Conservation (phyloP, 1,140 invertebrate genomes). For the Nasonia giraulti region DNA sequence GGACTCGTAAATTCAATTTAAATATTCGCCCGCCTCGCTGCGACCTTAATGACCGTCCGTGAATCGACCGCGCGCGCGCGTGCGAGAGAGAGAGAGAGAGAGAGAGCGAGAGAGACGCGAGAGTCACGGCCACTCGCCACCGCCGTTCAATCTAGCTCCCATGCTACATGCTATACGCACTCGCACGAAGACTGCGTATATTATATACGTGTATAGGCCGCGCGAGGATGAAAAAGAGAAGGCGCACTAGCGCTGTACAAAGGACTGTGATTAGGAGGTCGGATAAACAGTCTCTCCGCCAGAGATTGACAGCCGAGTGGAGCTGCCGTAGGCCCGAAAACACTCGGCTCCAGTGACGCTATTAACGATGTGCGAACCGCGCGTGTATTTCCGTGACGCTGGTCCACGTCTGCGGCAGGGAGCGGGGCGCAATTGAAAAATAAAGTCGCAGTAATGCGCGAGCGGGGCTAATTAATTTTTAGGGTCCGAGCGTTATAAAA, state of each 20-base stretch:
- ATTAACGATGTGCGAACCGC: background rate
- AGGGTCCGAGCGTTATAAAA: slow-evolving; percentile 21
- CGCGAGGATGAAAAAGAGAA: too few species aligned
- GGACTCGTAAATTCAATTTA: slow-evolving; percentile 71
- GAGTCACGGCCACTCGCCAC: slow-evolving; percentile 59
- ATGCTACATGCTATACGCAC: background rate
- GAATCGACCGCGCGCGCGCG: slow-evolving; percentile 41
- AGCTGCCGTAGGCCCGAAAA: background rate
- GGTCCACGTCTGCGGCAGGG: too few species aligned
- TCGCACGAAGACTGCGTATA: background rate
- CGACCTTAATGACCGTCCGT: slow-evolving; percentile 70
- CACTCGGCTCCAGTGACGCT: background rate
- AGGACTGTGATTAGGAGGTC: background rate
- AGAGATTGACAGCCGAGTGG: background rate
- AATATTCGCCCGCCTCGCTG: slow-evolving; percentile 65
- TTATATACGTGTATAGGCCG: too few species aligned
- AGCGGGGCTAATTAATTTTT: slow-evolving; percentile 38
- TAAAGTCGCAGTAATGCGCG: too few species aligned
- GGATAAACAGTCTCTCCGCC: background rate
- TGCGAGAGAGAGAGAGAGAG: slow-evolving; percentile 35
- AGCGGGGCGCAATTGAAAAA: background rate
- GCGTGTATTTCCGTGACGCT: background rate
- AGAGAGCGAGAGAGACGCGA: slow-evolving; percentile 42
- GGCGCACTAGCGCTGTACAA: background rate
- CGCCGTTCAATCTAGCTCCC: too few species aligned